phyloP scores from a whole-genome alignment of 1,140 invertebrate genomes.

The Andricus grossulariae region DNA sequence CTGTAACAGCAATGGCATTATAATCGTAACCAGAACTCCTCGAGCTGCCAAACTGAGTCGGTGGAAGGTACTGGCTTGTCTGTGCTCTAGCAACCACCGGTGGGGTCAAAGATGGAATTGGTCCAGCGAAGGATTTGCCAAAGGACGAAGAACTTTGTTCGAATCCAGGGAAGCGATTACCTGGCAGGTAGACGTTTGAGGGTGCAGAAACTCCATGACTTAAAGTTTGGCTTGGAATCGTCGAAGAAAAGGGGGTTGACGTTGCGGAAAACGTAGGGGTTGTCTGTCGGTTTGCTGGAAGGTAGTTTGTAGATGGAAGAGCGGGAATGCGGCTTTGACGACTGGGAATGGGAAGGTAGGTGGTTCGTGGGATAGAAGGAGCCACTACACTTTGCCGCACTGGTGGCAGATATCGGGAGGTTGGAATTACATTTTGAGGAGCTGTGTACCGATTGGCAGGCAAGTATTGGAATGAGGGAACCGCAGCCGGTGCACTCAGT shows the following conservation, averaged over 20 bases:
- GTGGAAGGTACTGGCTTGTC: not conserved
- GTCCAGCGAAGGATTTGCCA: not conserved
- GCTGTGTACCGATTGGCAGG: not conserved
- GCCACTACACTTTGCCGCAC: not conserved
- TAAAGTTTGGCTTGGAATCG: not conserved
- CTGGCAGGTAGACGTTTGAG: conserved; percentile 22
- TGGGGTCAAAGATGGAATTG: not conserved
- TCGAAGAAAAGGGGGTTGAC: conserved; percentile 1
- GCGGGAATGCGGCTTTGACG: conserved; percentile 4
- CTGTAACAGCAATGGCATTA: conserved; percentile 4
- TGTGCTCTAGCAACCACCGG: not conserved
- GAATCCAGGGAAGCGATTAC: conserved; percentile 3
- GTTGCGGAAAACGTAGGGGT: not conserved
- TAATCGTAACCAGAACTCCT: conserved; percentile 12
- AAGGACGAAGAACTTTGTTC: not conserved
- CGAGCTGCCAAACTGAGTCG: conserved; percentile 1
- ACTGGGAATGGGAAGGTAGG: conserved; percentile 24
- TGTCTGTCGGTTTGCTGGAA: conserved; percentile 17
- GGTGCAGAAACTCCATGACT: conserved; percentile 4
- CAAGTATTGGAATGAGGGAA: not conserved
- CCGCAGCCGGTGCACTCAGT: not conserved
- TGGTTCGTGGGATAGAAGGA: conserved; percentile 4
- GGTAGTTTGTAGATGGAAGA: conserved; percentile 20
- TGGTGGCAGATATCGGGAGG: not conserved
- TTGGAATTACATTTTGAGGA: conserved; percentile 16